A percentile compares a stretch with the other conserved stretches of the same genome.
phyloP scores from a whole-genome alignment of 1,140 invertebrate genomes.

The Acarapis woodi region DNA sequence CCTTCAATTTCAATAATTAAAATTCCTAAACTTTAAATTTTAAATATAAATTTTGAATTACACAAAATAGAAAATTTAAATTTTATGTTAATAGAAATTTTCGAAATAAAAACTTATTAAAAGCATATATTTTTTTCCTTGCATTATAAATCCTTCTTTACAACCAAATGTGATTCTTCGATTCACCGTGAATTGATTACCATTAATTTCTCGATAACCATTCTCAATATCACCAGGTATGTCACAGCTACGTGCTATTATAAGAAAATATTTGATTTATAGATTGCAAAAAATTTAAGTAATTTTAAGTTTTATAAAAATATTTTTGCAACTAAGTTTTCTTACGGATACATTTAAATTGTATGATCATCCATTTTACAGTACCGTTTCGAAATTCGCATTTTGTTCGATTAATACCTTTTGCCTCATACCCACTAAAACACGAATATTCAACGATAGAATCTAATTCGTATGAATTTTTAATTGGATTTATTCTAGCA shows the following conservation, averaged over 20 bases:
- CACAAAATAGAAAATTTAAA: slow-evolving; percentile 2
- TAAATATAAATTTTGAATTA: slow-evolving; percentile 9
- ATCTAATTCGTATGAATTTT: no score
- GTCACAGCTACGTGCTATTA: slow-evolving; percentile 44
- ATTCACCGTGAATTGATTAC: slow-evolving; percentile 65
- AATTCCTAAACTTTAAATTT: no score
- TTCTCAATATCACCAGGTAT: slow-evolving; percentile 58
- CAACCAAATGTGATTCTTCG: slow-evolving; percentile 74
- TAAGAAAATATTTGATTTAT: background rate
- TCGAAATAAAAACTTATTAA: slow-evolving; percentile 2
- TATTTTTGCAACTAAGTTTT: slow-evolving; percentile 12
- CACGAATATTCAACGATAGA: slow-evolving; percentile 62
- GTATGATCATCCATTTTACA: slow-evolving; percentile 69
- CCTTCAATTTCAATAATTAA: no score
- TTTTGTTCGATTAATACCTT: slow-evolving; percentile 44
- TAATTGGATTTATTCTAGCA: slow-evolving; percentile 42
- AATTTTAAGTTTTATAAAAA: background rate
- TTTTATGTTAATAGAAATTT: background rate
- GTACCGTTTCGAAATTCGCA: slow-evolving; percentile 58
- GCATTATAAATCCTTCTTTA: slow-evolving; percentile 60
- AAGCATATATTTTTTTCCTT: background rate
- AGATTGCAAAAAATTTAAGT: background rate
- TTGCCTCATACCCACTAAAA: slow-evolving; percentile 51
- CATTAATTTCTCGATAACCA: slow-evolving; percentile 64
- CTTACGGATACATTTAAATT: slow-evolving; percentile 74